A percentile compares a stretch with the other conserved stretches of the same genome.
Evolutionary conservation across 1,140 invertebrate species (phyloP).

Genomic region (Apocrypta bakeri): DNA sequence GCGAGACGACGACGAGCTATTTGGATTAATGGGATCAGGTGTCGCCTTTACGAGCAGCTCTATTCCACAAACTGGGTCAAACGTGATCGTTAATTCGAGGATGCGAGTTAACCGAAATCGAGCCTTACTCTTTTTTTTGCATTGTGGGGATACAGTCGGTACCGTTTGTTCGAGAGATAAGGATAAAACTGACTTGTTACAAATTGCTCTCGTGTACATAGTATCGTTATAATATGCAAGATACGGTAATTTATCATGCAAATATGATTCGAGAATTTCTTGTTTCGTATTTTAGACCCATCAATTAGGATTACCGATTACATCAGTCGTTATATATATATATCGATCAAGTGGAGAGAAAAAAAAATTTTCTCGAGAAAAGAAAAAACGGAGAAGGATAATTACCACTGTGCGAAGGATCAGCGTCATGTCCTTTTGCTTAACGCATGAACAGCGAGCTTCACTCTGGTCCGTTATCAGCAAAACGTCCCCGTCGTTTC

Average conservation of each 20-base stretch:
- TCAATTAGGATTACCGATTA: no score
- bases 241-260: no score
- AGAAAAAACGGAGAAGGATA: background rate
- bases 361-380: no score
- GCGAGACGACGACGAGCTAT: slow-evolving; percentile 8
- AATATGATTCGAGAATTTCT: no score
- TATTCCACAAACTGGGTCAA: slow-evolving; percentile 23
- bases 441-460: slow-evolving; percentile 53
- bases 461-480: background rate
- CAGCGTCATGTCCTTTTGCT: slow-evolving; percentile 62
- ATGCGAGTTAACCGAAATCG: slow-evolving; percentile 2
- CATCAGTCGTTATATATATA: no score
- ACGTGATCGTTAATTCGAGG: slow-evolving; percentile 13
- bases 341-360: no score
- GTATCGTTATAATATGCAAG: no score
- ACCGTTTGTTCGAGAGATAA: no score
- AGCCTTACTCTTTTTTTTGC: background rate
- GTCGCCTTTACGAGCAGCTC: slow-evolving; percentile 14
- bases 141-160: background rate
- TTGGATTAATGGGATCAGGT: slow-evolving; percentile 47
- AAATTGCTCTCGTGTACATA: background rate
- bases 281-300: no score
- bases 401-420: slow-evolving; percentile 56
- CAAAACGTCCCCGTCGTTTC: background rate
- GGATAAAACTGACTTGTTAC: background rate